Evolutionary conservation across 2,113 vertebrate genomes (phyloP), one percentile per base, ranked within the genome.

Genomic region (Boleophthalmus pectinirostris): DNA sequence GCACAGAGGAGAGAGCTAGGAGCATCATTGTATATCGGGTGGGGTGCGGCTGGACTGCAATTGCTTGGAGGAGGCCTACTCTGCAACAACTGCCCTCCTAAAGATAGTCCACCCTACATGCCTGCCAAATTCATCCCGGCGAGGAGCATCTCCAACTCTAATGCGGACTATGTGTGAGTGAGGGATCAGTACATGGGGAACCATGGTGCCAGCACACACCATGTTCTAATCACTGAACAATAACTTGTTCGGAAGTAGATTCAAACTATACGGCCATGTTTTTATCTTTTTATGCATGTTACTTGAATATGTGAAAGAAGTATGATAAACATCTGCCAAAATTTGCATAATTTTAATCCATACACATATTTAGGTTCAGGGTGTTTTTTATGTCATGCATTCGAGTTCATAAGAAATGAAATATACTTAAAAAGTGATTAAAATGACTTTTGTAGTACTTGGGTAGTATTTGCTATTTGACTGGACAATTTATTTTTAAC

Each of bases 51-150:
- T 0, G 92, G 85, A 20, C 74, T 93, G 49, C 85, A 93, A 77
- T 71, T 94, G 68, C 66, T 94, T 45, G 94, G 93, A 20, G 94
- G 94, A 5, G 92, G 90, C 1, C 76, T 94, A 63, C 93, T 94
- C 63, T 94, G 93, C 83, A 93, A 87, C 84, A 93, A 88, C 80
- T 94, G 93, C 53, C 93, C 93, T 1, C 87, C 89, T 1, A 92
- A 85, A 68, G 88, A 92, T 0, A 57, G 43, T 21, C 77, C 78
- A 66, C 73, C 69, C 0, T 93, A 93, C 67, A 33, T 66, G 14
- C 81, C 84, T 23, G 83, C 90, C 65, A 93, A 93, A 75, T 93
- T 92, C 14, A 64, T 46, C 57, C 85, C 85, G 2, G 74, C 61
- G 33, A 91, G 89, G 85, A 84, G 81, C 13, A 35, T 23, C 7